phyloP scores from a whole-genome alignment of 2,888 invertebrate genomes.

The Drosophila prostipennis region DNA sequence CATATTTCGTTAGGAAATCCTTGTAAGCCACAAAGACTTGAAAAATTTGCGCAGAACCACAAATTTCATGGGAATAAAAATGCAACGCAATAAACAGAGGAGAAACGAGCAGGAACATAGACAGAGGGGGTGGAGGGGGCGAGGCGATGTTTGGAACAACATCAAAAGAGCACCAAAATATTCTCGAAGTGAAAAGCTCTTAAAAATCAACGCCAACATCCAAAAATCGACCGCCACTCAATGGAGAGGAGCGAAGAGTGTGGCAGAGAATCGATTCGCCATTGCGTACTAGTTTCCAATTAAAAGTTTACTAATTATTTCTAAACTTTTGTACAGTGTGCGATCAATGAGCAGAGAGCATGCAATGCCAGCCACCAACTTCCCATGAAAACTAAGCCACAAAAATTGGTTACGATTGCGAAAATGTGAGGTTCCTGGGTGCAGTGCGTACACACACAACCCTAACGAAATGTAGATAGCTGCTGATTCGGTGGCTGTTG shows the following conservation, averaged over 20 bases:
- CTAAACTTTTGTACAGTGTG: conserved; percentile 72
- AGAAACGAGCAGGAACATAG: neutral
- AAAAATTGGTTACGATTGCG: conserved; percentile 59
- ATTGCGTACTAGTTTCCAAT: conserved; percentile 78
- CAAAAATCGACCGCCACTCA: conserved; percentile 73
- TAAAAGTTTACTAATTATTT: conserved; percentile 79
- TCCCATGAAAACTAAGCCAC: conserved; percentile 39
- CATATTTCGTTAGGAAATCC: conserved; percentile 61
- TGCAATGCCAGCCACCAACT: conserved; percentile 54
- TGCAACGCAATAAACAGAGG: conserved; percentile 72
- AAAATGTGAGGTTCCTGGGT: conserved; percentile 37
- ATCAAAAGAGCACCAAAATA: conserved; percentile 68
- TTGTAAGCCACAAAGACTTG: conserved; percentile 79
- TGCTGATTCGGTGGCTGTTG: conserved; percentile 4
- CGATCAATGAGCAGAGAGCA: conserved; percentile 76
- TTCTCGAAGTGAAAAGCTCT: conserved; percentile 71
- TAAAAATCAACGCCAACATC: conserved; percentile 73
- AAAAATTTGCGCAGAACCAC: conserved; percentile 73
- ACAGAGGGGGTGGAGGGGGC: neutral
- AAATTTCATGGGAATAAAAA: conserved; percentile 77
- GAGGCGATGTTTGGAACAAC: conserved; percentile 19
- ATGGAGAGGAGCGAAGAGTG: conserved; percentile 34
- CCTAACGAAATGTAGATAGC: conserved; percentile 21
- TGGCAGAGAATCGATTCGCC: conserved; percentile 63
- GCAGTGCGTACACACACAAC: conserved; percentile 30